phyloP scores from a whole-genome alignment of 2,797 vertebrate genomes.

The Cirrhinus molitorella region DNA sequence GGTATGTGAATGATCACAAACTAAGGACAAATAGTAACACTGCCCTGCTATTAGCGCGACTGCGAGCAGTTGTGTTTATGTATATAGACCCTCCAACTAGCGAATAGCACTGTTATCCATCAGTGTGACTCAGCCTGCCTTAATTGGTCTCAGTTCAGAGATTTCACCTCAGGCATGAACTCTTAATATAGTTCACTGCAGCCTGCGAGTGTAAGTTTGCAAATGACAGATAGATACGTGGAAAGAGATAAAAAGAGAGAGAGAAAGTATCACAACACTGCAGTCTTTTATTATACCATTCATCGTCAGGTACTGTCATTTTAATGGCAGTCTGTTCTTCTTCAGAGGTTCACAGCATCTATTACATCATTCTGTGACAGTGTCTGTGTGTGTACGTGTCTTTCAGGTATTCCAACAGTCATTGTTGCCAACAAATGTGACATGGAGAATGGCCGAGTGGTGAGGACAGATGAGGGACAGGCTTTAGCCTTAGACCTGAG shows the following conservation, averaged over 20 bases:
- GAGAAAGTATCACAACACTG: conserved; percentile 44
- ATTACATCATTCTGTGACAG: conserved; percentile 44
- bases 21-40: not conserved
- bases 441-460: conserved; percentile 78
- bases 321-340: conserved; percentile 46
- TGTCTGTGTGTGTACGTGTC: conserved; percentile 24
- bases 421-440: conserved; percentile 81
- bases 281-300: conserved; percentile 40
- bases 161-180: conserved; percentile 38
- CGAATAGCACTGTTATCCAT: conserved; percentile 33
- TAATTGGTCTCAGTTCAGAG: conserved; percentile 37
- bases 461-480: conserved; percentile 78
- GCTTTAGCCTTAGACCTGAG: conserved; percentile 76
- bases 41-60: not conserved
- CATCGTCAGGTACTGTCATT: conserved; percentile 66
- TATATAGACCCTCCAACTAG: conserved; percentile 16
- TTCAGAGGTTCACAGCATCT: conserved; percentile 22
- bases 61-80: conserved; percentile 17
- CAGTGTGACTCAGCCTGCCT: conserved; percentile 42
- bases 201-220: conserved; percentile 47
- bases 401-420: conserved; percentile 74
- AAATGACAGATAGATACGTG: conserved; percentile 25
- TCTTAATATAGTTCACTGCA: conserved; percentile 51
- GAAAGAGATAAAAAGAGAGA: conserved; percentile 21
- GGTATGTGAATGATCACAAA: conserved; percentile 59